Base-by-base conservation (phyloP, 2,888 invertebrate species). In the Ommatoiulus sabulosus region DNA sequence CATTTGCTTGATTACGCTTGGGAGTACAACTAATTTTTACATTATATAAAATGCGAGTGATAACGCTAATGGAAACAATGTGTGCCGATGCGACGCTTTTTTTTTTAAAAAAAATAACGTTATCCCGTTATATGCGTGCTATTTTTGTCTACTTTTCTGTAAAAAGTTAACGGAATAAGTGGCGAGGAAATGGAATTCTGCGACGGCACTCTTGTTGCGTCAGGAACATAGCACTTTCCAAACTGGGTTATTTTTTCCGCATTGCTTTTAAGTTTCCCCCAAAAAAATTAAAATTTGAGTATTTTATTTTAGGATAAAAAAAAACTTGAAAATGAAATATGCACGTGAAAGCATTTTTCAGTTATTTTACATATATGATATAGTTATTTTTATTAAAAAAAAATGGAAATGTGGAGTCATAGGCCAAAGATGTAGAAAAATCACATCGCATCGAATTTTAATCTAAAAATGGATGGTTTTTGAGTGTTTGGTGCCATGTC, bases 31-130 rank as follows among this genome's bases (percentile, higher is more conserved):
- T 63, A 63, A 63, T 63, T 63, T 63, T 63, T 63, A n/a, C 63
- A 63, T 63, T 63, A 63, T 63, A 63, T 63, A 63, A 63, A 63
- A 63, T 63, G 63, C 63, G n/a, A 63, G 63, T 63, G 63, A 63
- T 63, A 63, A 63, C 17, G 63, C 63, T 63, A 63, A 63, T 63
- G 63, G 63, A 63, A 63, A 63, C 63, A 63, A 63, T 63, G 63
- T 63, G 63, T 63, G 63, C 63, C 63, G 63, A 63, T 63, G 63
- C 63, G 63, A n/a, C 63, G 63, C 63, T n/a, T 63, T 63, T 63
- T 63, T 63, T n/a, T n/a, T n/a, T n/a, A n/a, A n/a, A n/a, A n/a
- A n/a, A 63, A 63, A 63, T 20, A 63, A n/a, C 63, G 17, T 63
- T 63, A 63, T 63, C 63, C 63, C n/a, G 63, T 63, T n/a, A n/a